A percentile compares a stretch with the other conserved stretches of the same genome.
These are phyloP conservation scores for Drosophila melanosoma DNA, from an alignment of 2,888 invertebrate genomes.

Conservation along the genomic window DNA sequence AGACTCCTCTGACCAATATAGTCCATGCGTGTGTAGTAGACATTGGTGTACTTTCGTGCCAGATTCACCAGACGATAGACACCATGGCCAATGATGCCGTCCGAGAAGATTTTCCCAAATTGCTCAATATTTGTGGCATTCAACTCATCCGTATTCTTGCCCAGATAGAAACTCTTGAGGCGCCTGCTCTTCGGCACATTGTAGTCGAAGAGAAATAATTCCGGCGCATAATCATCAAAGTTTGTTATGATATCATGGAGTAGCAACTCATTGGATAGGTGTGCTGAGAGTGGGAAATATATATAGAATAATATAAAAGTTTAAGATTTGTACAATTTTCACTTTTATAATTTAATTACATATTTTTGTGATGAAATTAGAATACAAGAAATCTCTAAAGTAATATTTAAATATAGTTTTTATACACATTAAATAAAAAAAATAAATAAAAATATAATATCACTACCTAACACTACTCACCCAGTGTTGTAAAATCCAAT, in stretches of 20 bases:
- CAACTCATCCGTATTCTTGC: neutral
- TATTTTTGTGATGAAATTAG: neutral
- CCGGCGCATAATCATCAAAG: constrained; percentile 78
- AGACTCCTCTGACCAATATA: constrained; percentile 87
- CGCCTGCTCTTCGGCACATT: constrained; percentile 30
- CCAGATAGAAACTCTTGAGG: constrained; percentile 63
- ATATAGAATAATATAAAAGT: neutral
- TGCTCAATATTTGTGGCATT: constrained; percentile 43
- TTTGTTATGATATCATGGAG: constrained; percentile 71
- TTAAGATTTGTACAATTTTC: neutral
- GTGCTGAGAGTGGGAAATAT: constrained; percentile 10
- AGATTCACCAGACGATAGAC: constrained; percentile 87
- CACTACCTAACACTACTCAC: constrained; percentile 66
- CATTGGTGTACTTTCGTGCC: constrained; percentile 85
- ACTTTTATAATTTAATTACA: too few species aligned
- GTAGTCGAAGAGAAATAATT: constrained; percentile 82
- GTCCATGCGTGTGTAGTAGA: constrained; percentile 87
- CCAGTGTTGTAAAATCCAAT: constrained; percentile 81
- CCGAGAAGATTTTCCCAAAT: constrained; percentile 86
- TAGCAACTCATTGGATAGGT: constrained; percentile 58
- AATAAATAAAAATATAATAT: too few species aligned
- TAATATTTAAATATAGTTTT: too few species aligned
- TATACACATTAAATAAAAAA: neutral
- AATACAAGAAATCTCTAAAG: too few species aligned
- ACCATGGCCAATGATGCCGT: constrained; percentile 86